These are phyloP conservation scores for Plagodis dolabraria DNA, from an alignment of 2,888 invertebrate species.

Conservation along the genomic window DNA sequence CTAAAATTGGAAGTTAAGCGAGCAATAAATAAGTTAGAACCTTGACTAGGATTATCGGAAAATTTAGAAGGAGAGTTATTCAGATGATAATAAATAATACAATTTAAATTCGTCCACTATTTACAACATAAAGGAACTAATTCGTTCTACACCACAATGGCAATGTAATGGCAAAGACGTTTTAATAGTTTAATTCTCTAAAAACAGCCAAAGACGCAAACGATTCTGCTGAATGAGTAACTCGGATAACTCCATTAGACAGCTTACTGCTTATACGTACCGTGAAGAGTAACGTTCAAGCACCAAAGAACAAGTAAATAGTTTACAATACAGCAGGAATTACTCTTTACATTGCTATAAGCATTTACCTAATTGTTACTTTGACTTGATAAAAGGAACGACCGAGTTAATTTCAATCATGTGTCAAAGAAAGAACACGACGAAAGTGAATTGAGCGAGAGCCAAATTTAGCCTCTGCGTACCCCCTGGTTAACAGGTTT, in stretches of 20 bases:
- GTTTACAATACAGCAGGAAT: constrained; percentile 16
- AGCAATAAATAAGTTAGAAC: constrained; percentile 77
- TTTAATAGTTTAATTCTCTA: constrained; percentile 66
- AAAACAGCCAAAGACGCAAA: constrained; percentile 69
- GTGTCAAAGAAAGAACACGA: no score
- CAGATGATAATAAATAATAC: constrained; percentile 75
- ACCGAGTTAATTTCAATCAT: neutral
- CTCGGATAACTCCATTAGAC: constrained; percentile 52
- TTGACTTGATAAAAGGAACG: neutral
- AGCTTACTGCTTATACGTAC: constrained; percentile 40
- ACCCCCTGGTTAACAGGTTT: no score
- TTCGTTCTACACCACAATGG: constrained; percentile 81
- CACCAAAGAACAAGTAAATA: constrained; percentile 50
- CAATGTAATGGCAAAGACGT: constrained; percentile 82
- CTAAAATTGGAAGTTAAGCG: constrained; percentile 61
- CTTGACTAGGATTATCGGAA: constrained; percentile 82
- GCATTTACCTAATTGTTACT: constrained; percentile 33
- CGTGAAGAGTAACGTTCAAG: constrained; percentile 23
- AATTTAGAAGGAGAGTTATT: constrained; percentile 70
- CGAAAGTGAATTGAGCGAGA: no score
- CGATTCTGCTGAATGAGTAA: constrained; percentile 54
- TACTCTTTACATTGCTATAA: constrained; percentile 42
- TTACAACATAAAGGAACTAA: constrained; percentile 83
- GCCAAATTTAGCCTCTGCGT: no score
- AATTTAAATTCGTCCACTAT: constrained; percentile 79